Evolutionary conservation across 2,113 vertebrate species (phyloP).

Genomic region (Melanocharis versteri): DNA sequence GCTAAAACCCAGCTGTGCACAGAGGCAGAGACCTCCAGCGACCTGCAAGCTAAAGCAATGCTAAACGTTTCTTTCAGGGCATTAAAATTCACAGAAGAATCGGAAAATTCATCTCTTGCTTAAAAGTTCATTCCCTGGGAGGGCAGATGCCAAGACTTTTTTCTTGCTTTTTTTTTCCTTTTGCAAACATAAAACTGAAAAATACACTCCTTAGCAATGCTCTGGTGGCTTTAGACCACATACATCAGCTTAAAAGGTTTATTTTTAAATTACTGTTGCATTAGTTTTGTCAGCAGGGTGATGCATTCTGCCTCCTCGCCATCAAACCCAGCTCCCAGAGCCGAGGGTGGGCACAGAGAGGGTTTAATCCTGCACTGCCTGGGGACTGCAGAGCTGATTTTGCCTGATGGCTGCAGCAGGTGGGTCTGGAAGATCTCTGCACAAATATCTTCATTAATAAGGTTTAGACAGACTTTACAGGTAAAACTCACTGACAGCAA

Average conservation of each 20-base stretch:
- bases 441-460: neutral
- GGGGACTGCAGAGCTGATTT: neutral
- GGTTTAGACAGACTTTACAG: neutral
- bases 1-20: neutral
- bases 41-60: neutral
- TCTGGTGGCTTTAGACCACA: neutral
- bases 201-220: neutral
- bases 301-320: neutral
- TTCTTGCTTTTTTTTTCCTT: neutral
- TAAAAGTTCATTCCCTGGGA: neutral
- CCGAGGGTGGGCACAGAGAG: neutral
- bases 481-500: neutral
- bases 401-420: neutral
- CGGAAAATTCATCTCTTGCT: neutral
- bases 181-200: neutral
- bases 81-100: neutral
- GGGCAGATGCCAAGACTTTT: neutral
- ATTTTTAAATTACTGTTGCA: neutral
- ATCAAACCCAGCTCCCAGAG: neutral
- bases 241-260: conserved; percentile 4
- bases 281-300: neutral
- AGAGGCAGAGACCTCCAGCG: neutral
- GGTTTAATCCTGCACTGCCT: neutral
- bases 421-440: neutral
- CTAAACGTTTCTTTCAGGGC: neutral